Evolutionary conservation across 2,888 invertebrate genomes (phyloP).

Genomic region (Drosophila algonquin): DNA sequence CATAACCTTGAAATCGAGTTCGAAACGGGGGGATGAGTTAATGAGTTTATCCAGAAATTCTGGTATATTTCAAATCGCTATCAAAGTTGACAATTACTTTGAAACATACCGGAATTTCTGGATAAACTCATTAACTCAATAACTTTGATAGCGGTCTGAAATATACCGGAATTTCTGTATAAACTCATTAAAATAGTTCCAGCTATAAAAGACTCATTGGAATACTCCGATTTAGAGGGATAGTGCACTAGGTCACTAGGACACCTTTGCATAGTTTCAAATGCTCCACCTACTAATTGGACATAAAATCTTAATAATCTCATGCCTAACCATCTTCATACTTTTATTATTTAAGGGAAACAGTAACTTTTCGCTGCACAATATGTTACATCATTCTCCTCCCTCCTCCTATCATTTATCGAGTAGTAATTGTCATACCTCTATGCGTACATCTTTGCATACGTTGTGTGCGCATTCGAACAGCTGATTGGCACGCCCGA

Average conservation of each 20-base stretch:
- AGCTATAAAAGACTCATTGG: no score
- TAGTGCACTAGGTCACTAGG: no score
- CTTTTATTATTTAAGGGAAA: no score
- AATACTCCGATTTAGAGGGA: no score
- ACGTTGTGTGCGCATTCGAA: background rate
- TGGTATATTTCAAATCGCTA: no score
- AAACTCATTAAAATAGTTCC: background rate
- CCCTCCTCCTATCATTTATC: background rate
- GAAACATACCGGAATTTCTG: background rate
- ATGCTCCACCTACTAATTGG: no score
- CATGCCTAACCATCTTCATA: no score
- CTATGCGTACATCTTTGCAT: background rate
- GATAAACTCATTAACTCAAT: background rate
- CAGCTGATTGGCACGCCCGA: conserved; percentile 33
- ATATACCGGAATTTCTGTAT: background rate
- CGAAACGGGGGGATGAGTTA: background rate
- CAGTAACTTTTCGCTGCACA: no score
- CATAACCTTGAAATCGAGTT: conserved; percentile 3
- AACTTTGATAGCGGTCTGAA: background rate
- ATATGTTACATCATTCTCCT: background rate
- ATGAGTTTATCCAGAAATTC: no score
- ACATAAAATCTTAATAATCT: no score
- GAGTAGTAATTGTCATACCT: background rate
- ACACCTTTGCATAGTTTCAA: no score
- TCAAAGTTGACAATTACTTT: no score